Evolutionary conservation across 1,140 invertebrate species (phyloP).

Genomic region (Drosophila nikananu): DNA sequence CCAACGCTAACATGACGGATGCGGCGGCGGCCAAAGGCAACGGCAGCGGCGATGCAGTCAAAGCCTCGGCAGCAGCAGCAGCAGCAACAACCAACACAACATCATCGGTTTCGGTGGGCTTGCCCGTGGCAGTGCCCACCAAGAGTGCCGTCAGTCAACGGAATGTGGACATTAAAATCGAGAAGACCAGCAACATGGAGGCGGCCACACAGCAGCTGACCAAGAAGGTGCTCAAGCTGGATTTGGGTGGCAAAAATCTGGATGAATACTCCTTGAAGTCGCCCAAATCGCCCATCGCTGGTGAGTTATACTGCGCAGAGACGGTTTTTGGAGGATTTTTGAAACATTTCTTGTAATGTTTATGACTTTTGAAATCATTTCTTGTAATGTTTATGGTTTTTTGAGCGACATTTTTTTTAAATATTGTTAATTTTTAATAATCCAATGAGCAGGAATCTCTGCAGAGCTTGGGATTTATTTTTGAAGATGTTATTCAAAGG

Average conservation of each 20-base stretch:
- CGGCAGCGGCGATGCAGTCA: constrained; percentile 18
- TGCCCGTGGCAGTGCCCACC: constrained; percentile 24
- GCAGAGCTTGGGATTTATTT: background rate
- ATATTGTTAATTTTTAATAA: background rate
- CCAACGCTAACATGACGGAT: constrained; percentile 58
- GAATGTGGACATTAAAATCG: constrained; percentile 86
- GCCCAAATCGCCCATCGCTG: constrained; percentile 82
- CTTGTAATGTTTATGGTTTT: background rate
- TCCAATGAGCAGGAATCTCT: background rate
- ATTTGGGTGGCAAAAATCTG: constrained; percentile 75
- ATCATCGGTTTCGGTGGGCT: constrained; percentile 1
- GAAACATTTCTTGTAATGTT: background rate
- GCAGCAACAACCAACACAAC: constrained; percentile 1
- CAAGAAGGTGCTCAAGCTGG: constrained; percentile 89
- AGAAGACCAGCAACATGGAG: constrained; percentile 81
- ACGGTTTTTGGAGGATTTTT: background rate
- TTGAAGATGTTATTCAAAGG: background rate
- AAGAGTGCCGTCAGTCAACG: constrained; percentile 87
- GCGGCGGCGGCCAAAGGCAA: constrained; percentile 32
- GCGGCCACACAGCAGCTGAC: constrained; percentile 87
- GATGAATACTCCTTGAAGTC: constrained; percentile 81
- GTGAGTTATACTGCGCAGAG: constrained; percentile 39
- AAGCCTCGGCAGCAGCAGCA: constrained; percentile 17
- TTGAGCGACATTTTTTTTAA: background rate
- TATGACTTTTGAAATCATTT: background rate